Conservation (phyloP, 2,797 vertebrate genomes). For the Acipenser ruthenus region DNA sequence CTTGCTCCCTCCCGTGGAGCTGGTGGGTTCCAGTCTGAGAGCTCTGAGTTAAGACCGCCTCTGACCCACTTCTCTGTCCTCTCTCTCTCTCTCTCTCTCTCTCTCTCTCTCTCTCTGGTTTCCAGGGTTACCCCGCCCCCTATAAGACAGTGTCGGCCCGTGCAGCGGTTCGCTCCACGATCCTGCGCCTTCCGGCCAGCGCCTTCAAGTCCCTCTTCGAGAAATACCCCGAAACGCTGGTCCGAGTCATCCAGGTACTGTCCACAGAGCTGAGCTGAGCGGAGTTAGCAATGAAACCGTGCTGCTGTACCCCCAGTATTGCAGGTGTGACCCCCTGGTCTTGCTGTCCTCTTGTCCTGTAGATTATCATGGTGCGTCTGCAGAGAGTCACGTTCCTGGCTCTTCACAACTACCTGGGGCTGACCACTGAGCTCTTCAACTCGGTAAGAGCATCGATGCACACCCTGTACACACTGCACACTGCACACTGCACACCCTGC, state of each 20-base stretch:
- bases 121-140: slow-evolving; percentile 76
- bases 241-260: slow-evolving; percentile 82
- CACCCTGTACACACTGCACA: not conserved
- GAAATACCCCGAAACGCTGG: slow-evolving; percentile 86
- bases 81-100: not conserved
- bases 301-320: not conserved
- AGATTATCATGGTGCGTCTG: slow-evolving; percentile 96
- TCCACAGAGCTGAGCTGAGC: not conserved
- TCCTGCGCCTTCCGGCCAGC: slow-evolving; percentile 76
- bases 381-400: slow-evolving; percentile 91
- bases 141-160: slow-evolving; percentile 87
- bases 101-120: not conserved
- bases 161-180: slow-evolving; percentile 65
- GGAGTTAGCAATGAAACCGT: not conserved
- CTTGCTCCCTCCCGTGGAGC: too few relatives aligned
- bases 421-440: slow-evolving; percentile 92
- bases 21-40: too few relatives aligned
- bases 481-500: not conserved
- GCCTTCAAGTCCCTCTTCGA: slow-evolving; percentile 84
- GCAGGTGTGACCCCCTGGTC: too few relatives aligned
- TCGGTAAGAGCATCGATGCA: slow-evolving; percentile 51
- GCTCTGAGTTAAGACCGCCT: not conserved
- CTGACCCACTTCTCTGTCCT: not conserved
- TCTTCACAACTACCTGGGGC: slow-evolving; percentile 86
- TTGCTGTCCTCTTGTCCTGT: not conserved